Percentiles rank a stretch among this genome's conserved stretches.
Evolutionary conservation across 2,888 invertebrate species (phyloP).

Genomic region (Crematogaster levior): DNA sequence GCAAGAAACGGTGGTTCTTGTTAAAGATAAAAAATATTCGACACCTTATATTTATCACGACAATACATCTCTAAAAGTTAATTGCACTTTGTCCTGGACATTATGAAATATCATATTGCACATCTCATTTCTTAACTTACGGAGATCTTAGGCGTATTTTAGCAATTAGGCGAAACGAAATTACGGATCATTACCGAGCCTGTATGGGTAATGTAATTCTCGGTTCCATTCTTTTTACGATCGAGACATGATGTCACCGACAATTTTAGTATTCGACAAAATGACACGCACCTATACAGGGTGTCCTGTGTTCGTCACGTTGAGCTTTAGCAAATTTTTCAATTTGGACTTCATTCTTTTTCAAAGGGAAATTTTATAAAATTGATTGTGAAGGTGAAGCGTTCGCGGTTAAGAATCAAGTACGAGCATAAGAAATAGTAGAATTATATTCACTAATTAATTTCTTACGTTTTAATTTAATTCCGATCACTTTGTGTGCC

Average conservation of each 20-base stretch:
- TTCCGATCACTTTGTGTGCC: not conserved
- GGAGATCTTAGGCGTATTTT: constrained; percentile 6
- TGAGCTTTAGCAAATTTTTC: not conserved
- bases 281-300: not conserved
- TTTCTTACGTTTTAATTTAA: not conserved
- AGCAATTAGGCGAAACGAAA: constrained; percentile 17
- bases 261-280: not conserved
- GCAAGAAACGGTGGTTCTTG: not conserved
- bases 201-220: not conserved
- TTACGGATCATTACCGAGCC: not conserved
- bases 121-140: not conserved
- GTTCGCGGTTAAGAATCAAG: not conserved
- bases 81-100: not conserved
- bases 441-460: not conserved
- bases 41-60: not conserved
- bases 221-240: constrained; percentile 19
- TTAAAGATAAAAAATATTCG: not conserved
- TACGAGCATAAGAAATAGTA: not conserved
- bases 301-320: not conserved
- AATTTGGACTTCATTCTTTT: not conserved
- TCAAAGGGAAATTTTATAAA: not conserved
- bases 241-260: constrained; percentile 17
- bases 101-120: constrained; percentile 1
- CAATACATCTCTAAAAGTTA: not conserved
- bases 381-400: not conserved